Base-by-base conservation (phyloP, 1,140 invertebrate species). In the Cydia splendana region DNA sequence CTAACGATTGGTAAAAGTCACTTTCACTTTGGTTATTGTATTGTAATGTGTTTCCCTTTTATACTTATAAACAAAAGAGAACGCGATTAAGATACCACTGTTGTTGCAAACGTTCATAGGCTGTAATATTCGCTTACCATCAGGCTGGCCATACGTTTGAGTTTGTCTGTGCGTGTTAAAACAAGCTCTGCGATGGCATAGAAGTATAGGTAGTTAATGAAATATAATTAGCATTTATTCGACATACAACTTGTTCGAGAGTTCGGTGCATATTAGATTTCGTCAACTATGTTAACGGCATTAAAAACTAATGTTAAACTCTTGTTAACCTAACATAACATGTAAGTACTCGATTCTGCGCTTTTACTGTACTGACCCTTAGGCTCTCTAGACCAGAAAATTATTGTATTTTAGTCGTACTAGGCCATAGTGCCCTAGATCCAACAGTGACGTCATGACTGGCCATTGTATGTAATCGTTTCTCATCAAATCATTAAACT, bases 11-110 rank as follows among this genome's bases (percentile, higher is more conserved):
- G 48, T 51, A 51, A 48, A 53, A 53, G 57, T 57, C n/a, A 62
- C 57, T 62, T 62, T 62, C 57, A 62, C 53, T 62, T 10, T 62
- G 51, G 6, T 53, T n/a, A n/a, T 53, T n/a, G 51, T 7, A 53
- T 62, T 24, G n/a, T 24, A 62, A 62, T 38, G 34, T 38, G 34
- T 38, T 38, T 38, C 34, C 34, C 3, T 30, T 30, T 2, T 30
- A 28, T 28, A 28, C 30, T 34, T 34, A 34, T 38, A 6, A 38
- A 38, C 34, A 38, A 38, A 4, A 2, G 6, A 38, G 7, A 38
- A 38, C 6, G 34, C 34, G 34, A 38, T 38, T 30, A 30, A 4
- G 4, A 24, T 24, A 24, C 24, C 24, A 0, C 24, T 24, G 24
- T 30, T 2, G 30, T 30, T 30, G 34, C 34, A 38, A 38, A 38